Percentiles rank a stretch among this genome's conserved stretches.
Evolutionary conservation across 1,140 invertebrate genomes (phyloP).

Genomic region (Lordiphosa clarofinis): DNA sequence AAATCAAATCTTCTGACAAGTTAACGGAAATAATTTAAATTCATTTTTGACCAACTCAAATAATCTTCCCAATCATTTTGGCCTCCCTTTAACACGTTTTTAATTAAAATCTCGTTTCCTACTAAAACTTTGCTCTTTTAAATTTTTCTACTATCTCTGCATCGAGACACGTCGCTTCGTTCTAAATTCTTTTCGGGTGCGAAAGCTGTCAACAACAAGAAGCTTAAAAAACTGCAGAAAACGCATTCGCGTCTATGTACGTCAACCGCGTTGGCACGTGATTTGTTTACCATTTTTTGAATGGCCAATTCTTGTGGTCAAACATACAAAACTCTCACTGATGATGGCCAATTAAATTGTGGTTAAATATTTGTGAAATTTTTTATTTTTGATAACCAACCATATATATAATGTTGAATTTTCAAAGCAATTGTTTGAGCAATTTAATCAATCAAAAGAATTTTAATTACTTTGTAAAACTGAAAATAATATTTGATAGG

Average conservation of each 20-base stretch:
- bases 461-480: neutral
- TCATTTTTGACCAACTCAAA: slow-evolving; percentile 15
- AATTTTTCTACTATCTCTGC: neutral
- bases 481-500: neutral
- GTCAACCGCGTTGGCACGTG: slow-evolving; percentile 55
- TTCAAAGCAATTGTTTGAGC: slow-evolving; percentile 22
- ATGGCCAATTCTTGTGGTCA: slow-evolving; percentile 30
- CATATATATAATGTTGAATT: too few relatives aligned
- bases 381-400: slow-evolving; percentile 39
- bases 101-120: slow-evolving; percentile 69
- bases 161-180: neutral
- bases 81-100: slow-evolving; percentile 51
- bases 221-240: slow-evolving; percentile 31
- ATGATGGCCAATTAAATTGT: slow-evolving; percentile 59
- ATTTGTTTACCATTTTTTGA: slow-evolving; percentile 56
- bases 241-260: slow-evolving; percentile 54
- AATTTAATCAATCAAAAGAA: slow-evolving; percentile 1
- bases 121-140: slow-evolving; percentile 2
- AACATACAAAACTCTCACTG: slow-evolving; percentile 2
- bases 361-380: slow-evolving; percentile 61
- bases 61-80: slow-evolving; percentile 14
- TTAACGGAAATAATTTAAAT: slow-evolving; percentile 51
- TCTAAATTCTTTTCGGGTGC: slow-evolving; percentile 9
- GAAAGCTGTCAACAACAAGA: slow-evolving; percentile 32
- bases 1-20: slow-evolving; percentile 60